Percentiles rank a stretch among this genome's conserved stretches.
Conservation (phyloP, 2,113 vertebrate genomes). For the Engraulis encrasicolus region DNA sequence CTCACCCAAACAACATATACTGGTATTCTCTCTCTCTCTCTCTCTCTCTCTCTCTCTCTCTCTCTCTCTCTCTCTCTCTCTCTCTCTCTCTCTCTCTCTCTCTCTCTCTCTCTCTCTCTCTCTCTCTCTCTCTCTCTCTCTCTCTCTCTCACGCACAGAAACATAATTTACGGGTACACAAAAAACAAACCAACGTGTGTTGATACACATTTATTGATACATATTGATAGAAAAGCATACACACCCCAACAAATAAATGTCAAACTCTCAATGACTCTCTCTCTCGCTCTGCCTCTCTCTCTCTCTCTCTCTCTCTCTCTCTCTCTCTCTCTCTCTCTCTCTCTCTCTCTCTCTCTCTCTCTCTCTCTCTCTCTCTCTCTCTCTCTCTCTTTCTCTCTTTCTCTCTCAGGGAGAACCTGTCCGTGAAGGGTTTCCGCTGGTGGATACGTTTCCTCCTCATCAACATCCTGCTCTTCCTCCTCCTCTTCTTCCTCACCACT, state of each 20-base stretch:
- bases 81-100: too few species aligned
- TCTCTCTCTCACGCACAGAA: neutral
- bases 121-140: too few species aligned
- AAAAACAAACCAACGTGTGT: neutral
- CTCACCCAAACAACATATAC: conserved; percentile 87
- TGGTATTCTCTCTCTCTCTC: conserved; percentile 80
- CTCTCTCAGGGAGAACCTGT: conserved; percentile 85
- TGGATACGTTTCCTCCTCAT: conserved; percentile 81
- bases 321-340: neutral
- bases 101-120: too few species aligned
- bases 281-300: too few species aligned
- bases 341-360: neutral
- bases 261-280: too few species aligned
- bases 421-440: conserved; percentile 83
- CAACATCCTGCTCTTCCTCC: conserved; percentile 84
- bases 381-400: neutral
- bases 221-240: too few species aligned
- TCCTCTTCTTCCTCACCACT: conserved; percentile 94
- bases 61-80: too few species aligned
- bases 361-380: neutral
- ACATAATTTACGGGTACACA: neutral
- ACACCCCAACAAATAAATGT: too few species aligned
- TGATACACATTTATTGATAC: neutral
- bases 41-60: too few species aligned
- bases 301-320: too few species aligned